Base-by-base conservation (phyloP, 30 jellyfish, hydroid and myxozoan genomes). In the Hydra vulgaris region DNA sequence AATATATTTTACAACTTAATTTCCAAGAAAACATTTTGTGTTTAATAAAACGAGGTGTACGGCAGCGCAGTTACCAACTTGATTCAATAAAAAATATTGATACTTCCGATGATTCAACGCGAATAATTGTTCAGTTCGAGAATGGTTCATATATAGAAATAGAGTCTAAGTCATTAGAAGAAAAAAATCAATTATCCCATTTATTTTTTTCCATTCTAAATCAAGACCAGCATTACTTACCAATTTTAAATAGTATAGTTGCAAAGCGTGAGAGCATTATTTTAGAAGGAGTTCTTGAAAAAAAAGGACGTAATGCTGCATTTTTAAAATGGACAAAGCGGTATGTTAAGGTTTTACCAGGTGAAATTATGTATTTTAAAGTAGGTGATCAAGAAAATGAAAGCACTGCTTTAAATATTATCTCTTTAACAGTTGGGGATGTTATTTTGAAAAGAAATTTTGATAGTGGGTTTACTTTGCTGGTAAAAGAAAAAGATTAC, bases 231-330 rank as follows among this genome's bases (percentile, higher is more conserved):
- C 89, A 77, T 17, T 88, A 95, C 69, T 83, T 68, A 69, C 77
- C 89, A 0, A 17, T 56, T 22, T 40, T 83, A 23, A 85, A 71
- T 22, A 86, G 83, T 52, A 1, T 78, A 5, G 81, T 61, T 15
- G 52, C 15, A 40, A 54, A 56, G 54, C 85, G 85, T 12, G 69
- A 78, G 17, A 18, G 16, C 0, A 81, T 86, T 16, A 75, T 90
- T 26, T 81, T 81, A 24, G 97, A 90, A 76, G 95, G 91, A 16
- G 18, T 85, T 24, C 70, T 90, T 21, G 97, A 90, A 81, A 90
- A 90, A 77, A 86, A 74, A 21, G 97, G 97, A 1, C 97, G 82
- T 55, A 90, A 85, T 72, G 97, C 97, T 15, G 95, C 97, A 26
- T 54, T 82, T 23, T 80, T 90, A 21, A 86, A 85, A 56, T 90